Base-by-base conservation (phyloP, 2,113 vertebrate species). In the Calidris pygmaea region DNA sequence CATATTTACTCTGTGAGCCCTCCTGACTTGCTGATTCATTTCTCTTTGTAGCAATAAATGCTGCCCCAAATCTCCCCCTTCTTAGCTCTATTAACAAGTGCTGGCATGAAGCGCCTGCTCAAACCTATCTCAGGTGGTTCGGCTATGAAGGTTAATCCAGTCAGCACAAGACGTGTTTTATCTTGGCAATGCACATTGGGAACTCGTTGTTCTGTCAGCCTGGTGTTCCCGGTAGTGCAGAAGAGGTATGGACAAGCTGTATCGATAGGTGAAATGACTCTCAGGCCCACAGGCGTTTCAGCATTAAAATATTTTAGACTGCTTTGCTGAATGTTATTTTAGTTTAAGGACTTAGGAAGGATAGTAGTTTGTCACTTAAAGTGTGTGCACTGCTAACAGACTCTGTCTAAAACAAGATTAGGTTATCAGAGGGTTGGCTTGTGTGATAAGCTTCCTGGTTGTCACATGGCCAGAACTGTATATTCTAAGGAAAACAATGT, bases 21-120 rank as follows among this genome's bases (percentile, higher is more conserved):
- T 78, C 72, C 84, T 81, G 73, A 75, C 35, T 83, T 88, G 66
- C 66, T 95, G 92, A 85, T 93, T 94, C 77, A 78, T 91, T 94
- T 89, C 26, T 93, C 20, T 52, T 87, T 93, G 18, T 89, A 85
- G 85, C 81, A 89, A 45, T 78, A 78, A 82, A 74, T 24, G 29
- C 12, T 81, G 18, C 29, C 26, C 48, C 10, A 39, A 9, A 63
- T 87, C 34, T 82, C 6, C 32, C n/a, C 8, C 18, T 81, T 91
- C 56, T 35, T 93, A 32, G 41, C 78, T 65, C 12, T 72, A 1
- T 75, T 74, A 66, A 72, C 60, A 4, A 55, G 81, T 94, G 87
- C 39, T 89, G 39, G 32, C 87, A 1, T 63, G 92, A 89, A 68
- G 35, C 50, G 35, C 14, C 37, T 91, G 60, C 43, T 89, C n/a